Evolutionary conservation across 2,888 invertebrate genomes (phyloP).

Genomic region (Drosophila acutilabella): DNA sequence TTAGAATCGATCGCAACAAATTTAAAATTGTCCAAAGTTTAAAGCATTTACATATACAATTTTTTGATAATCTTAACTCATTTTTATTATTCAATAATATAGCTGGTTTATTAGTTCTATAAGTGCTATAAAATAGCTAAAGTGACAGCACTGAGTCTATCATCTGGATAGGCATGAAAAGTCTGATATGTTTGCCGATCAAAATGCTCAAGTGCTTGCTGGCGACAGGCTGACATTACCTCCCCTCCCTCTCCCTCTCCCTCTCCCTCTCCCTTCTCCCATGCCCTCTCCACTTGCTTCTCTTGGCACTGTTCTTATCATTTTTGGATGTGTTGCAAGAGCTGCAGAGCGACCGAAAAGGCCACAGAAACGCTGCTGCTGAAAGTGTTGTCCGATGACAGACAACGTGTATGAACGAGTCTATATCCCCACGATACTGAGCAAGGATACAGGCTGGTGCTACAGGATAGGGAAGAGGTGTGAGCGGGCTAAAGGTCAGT

Average conservation of each 20-base stretch:
- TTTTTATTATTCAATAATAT: too few relatives aligned
- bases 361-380: conserved; percentile 6
- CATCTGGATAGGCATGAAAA: conserved; percentile 45
- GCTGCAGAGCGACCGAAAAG: neutral
- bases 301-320: conserved; percentile 25
- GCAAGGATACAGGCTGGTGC: neutral
- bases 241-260: neutral
- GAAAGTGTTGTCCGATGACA: conserved; percentile 19
- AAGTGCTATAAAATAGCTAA: too few relatives aligned
- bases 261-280: neutral
- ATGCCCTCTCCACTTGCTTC: neutral
- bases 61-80: too few relatives aligned
- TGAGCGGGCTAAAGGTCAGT: conserved; percentile 1
- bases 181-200: conserved; percentile 57
- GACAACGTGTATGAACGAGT: neutral
- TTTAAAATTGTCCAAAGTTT: too few relatives aligned
- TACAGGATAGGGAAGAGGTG: neutral
- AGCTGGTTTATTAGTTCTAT: too few relatives aligned
- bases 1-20: too few relatives aligned
- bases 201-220: conserved; percentile 59
- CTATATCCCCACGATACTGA: neutral
- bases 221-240: conserved; percentile 64
- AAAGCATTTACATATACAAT: too few relatives aligned
- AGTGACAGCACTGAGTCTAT: conserved; percentile 28
- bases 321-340: neutral